Evolutionary conservation across 2,888 invertebrate genomes (phyloP).

Genomic region (Orthosia gracilis): DNA sequence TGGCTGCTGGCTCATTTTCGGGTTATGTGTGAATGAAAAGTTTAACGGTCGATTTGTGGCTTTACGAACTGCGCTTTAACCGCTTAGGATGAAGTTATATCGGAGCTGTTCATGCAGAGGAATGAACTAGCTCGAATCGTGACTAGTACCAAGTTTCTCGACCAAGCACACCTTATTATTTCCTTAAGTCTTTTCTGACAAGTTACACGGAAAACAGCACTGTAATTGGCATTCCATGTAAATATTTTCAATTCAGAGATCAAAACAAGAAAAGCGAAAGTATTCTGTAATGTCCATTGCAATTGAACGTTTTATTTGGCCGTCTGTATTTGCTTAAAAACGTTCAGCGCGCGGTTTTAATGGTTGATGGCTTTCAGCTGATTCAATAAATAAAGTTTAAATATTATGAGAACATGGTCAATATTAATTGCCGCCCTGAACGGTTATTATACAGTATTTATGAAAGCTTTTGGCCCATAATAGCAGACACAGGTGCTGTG

Average conservation of each 20-base stretch:
- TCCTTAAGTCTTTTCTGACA: conserved; percentile 39
- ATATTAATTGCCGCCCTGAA: conserved; percentile 39
- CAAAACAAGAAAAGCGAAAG: conserved; percentile 51
- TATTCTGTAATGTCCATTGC: conserved; percentile 25
- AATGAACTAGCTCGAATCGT: conserved; percentile 34
- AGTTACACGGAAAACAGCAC: conserved; percentile 28
- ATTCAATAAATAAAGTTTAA: conserved; percentile 50
- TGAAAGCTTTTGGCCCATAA: conserved; percentile 33
- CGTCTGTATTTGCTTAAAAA: conserved; percentile 42
- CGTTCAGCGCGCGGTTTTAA: conserved; percentile 16
- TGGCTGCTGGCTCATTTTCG: conserved; percentile 51
- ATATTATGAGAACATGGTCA: conserved; percentile 49
- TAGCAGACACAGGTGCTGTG: conserved; percentile 40
- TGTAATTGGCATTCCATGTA: conserved; percentile 41
- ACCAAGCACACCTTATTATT: conserved; percentile 21
- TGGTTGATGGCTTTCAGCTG: conserved; percentile 42
- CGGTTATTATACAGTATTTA: conserved; percentile 46
- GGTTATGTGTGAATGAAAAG: conserved; percentile 58
- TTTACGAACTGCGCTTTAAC: conserved; percentile 20
- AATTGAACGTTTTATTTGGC: conserved; percentile 29
- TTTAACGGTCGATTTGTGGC: conserved; percentile 34
- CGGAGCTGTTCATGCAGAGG: conserved; percentile 26
- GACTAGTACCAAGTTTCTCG: conserved; percentile 25
- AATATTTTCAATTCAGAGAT: conserved; percentile 49
- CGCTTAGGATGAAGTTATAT: conserved; percentile 15